Evolutionary conservation across 2,113 vertebrate species (phyloP).

Genomic region (Lanius collurio): DNA sequence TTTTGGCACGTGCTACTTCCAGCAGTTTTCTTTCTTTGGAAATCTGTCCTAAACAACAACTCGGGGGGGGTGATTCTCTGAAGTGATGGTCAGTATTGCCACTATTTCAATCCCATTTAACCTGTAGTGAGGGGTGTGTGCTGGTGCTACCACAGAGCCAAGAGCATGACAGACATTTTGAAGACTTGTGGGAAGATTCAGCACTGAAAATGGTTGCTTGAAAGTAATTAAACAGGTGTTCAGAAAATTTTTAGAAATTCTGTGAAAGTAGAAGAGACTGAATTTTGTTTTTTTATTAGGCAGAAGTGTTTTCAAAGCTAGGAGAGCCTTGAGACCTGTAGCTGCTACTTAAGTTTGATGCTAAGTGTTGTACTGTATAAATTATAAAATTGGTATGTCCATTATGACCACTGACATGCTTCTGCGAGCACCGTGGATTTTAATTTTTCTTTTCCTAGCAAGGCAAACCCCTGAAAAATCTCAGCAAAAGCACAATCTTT

Average conservation of each 20-base stretch:
- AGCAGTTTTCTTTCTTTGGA: background rate
- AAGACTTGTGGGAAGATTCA: background rate
- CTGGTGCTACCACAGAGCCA: background rate
- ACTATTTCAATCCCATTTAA: background rate
- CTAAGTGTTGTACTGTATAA: background rate
- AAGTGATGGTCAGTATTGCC: background rate
- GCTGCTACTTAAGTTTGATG: background rate
- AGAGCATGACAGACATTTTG: background rate
- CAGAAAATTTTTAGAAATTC: background rate
- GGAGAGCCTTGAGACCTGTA: background rate
- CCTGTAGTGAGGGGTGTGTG: background rate
- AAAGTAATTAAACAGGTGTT: background rate
- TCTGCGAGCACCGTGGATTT: background rate
- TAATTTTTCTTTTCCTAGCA: background rate
- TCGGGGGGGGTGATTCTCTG: background rate
- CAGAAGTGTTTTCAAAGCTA: background rate
- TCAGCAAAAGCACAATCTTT: background rate
- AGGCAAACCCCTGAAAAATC: background rate
- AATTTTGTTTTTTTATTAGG: background rate
- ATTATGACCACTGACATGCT: background rate
- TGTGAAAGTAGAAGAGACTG: background rate
- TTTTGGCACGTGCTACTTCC: background rate
- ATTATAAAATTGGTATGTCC: background rate
- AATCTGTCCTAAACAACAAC: background rate
- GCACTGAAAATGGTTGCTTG: rapidly evolving